A percentile compares a stretch with the other conserved stretches of the same genome.
These are phyloP conservation scores for Brachionus manjavacas DNA, from an alignment of 1,140 invertebrate species.

Conservation along the genomic window DNA sequence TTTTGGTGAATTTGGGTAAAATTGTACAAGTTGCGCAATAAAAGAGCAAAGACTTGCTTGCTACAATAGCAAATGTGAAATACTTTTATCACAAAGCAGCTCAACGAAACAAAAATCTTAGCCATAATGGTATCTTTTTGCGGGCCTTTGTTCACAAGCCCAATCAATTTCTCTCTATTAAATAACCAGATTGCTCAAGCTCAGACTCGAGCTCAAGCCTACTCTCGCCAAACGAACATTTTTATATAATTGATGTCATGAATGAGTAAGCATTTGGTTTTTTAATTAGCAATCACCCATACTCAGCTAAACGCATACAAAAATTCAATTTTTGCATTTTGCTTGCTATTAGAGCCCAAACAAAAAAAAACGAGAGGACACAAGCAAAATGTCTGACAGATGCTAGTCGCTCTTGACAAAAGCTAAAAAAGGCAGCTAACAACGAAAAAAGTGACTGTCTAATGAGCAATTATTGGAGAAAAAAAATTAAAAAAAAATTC, in stretches of 20 bases:
- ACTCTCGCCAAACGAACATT: slow-evolving; percentile 8
- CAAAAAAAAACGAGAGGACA: no score
- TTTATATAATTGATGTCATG: slow-evolving; percentile 37
- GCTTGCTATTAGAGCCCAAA: not conserved
- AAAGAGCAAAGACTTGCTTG: not conserved
- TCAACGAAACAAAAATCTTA: not conserved
- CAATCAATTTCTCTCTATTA: not conserved
- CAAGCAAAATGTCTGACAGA: not conserved
- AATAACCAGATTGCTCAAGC: slow-evolving; percentile 13
- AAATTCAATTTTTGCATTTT: not conserved
- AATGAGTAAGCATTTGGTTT: slow-evolving; percentile 31
- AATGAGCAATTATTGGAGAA: not conserved
- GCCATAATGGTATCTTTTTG: slow-evolving; percentile 22
- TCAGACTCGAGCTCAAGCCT: not conserved
- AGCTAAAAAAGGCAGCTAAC: not conserved
- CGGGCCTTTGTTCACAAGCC: not conserved
- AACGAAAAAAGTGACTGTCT: not conserved
- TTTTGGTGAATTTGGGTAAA: slow-evolving; percentile 4
- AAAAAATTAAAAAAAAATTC: not conserved
- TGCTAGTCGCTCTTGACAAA: not conserved
- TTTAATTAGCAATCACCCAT: slow-evolving; percentile 32
- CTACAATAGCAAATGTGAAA: not conserved
- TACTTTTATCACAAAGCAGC: not conserved
- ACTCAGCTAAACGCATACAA: not conserved
- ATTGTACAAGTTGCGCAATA: slow-evolving; percentile 3